Evolutionary conservation across 2,888 invertebrate species (phyloP), one percentile per base, ranked within the genome.

Genomic region (Cantharis rustica): DNA sequence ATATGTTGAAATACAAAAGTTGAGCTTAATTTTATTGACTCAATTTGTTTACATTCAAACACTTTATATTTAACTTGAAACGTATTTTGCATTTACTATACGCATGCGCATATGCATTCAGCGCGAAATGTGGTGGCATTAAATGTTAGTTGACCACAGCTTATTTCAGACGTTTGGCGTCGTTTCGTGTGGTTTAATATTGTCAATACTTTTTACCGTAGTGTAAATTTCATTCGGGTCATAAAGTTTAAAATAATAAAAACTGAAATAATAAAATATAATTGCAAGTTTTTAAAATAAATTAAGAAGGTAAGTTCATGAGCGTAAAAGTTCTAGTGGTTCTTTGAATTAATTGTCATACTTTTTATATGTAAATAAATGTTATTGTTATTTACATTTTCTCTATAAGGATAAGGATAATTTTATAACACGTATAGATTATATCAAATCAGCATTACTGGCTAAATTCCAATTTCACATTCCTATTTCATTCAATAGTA

Each of bases 101-200:
- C 17, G 16, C 64, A 20, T 66, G 64, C 64, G 64, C 64, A 20
- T 20, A 20, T n/a, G 16, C 13, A 66, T 66, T 20, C 64, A 66
- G 64, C 64, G 64, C 64, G 64, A 66, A 66, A 66, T 23, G 64
- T 13, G 64, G 23, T 20, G 63, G 63, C 64, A 66, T 66, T 66
- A 20, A 66, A 66, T 66, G 64, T 66, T 66, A 66, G 64, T 66
- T 66, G 64, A 66, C 64, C 64, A 23, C 20, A 66, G 64, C 23
- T 20, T 66, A 66, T 66, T 66, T 66, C 64, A 66, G 64, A 66
- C 64, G 64, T 66, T 66, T 66, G 20, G 20, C n/a, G 64, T 17
- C 64, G 20, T 66, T 66, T 66, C 64, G 64, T 23, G 64, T 20
- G n/a, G 23, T 66, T 17, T 66, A 20, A 17, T 66, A 20, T 20